These are phyloP conservation scores for Clupea harengus DNA, from an alignment of 2,113 vertebrate species.

Conservation along the genomic window DNA sequence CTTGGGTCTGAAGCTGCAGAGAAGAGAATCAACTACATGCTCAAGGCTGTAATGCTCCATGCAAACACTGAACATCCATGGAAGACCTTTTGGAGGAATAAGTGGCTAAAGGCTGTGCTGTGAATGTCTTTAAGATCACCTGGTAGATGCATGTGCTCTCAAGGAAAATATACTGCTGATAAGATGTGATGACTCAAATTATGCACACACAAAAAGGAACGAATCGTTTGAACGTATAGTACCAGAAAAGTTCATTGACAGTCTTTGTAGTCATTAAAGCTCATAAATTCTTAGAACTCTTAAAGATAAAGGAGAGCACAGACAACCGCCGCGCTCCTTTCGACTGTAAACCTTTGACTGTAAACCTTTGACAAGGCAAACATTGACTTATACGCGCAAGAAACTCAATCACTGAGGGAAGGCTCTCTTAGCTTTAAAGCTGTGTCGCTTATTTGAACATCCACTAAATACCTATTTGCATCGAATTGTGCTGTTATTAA, in stretches of 20 bases:
- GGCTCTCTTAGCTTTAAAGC: not conserved
- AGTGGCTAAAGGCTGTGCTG: too few species aligned
- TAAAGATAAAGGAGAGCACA: not conserved
- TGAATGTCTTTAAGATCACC: too few species aligned
- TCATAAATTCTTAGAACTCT: not conserved
- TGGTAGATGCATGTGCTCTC: too few species aligned
- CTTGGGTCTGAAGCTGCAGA: not conserved
- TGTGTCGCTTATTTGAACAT: not conserved
- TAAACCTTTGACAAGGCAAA: not conserved
- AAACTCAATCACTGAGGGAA: not conserved
- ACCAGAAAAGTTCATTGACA: not conserved
- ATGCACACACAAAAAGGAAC: not conserved
- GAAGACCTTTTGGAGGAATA: too few species aligned
- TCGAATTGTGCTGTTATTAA: not conserved
- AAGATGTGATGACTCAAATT: not conserved
- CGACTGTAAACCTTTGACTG: not conserved
- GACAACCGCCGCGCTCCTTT: not conserved
- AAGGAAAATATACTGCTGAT: too few species aligned
- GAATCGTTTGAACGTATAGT: not conserved
- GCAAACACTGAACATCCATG: too few species aligned
- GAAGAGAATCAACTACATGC: not conserved
- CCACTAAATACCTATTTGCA: conserved; percentile 5
- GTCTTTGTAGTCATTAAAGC: not conserved
- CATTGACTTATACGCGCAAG: not conserved
- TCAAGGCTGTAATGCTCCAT: too few species aligned